Conservation (phyloP, 1,140 invertebrate species). For the Pseudomyrmex cubaensis region DNA sequence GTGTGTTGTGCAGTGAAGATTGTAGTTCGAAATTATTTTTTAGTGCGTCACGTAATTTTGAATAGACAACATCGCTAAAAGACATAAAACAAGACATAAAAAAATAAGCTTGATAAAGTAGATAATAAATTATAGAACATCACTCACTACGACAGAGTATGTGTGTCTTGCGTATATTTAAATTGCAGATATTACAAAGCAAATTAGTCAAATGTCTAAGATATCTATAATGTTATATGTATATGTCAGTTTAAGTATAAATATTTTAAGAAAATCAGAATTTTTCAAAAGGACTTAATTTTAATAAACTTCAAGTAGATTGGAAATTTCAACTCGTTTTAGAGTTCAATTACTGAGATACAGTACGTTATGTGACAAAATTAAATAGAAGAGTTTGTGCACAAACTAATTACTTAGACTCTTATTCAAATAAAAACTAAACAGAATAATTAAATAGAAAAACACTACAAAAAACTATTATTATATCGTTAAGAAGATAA, state of each 20-base stretch:
- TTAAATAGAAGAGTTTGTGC: too few relatives aligned
- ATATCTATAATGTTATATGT: not conserved
- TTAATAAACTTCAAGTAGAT: too few relatives aligned
- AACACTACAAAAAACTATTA: too few relatives aligned
- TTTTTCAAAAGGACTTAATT: too few relatives aligned
- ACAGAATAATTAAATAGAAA: too few relatives aligned
- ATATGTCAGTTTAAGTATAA: not conserved
- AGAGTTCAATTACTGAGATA: too few relatives aligned
- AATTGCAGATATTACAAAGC: not conserved
- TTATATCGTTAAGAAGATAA: too few relatives aligned
- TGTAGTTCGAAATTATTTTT: constrained; percentile 15
- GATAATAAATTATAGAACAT: not conserved
- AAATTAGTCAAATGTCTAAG: not conserved
- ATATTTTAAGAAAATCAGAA: constrained; percentile 11
- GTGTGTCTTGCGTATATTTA: not conserved
- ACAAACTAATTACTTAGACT: too few relatives aligned
- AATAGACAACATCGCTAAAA: not conserved
- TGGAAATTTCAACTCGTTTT: too few relatives aligned
- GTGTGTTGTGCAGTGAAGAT: constrained; percentile 48
- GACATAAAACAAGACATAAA: too few relatives aligned
- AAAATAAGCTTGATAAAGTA: not conserved
- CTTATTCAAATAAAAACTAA: too few relatives aligned
- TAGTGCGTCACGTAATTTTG: not conserved
- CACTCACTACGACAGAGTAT: not conserved
- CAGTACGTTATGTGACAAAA: too few relatives aligned